These are phyloP conservation scores for Diadema setosum DNA, from an alignment of 35 echinoderm and acorn worm species.

Conservation along the genomic window DNA sequence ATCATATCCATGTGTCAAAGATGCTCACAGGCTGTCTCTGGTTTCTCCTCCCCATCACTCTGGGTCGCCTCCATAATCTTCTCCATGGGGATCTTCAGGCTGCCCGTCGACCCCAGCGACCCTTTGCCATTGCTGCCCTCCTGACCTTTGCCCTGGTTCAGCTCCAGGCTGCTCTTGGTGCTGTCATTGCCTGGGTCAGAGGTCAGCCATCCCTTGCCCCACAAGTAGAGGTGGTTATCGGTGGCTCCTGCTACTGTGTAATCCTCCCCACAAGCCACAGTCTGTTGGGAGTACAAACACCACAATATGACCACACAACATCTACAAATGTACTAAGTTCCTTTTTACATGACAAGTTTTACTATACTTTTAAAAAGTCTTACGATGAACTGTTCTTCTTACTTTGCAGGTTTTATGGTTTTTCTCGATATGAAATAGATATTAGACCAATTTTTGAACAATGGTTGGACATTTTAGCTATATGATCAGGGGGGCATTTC, in stretches of 20 bases:
- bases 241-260: constrained; percentile 87
- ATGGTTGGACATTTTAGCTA: too few species aligned
- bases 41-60: background rate
- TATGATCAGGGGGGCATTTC: too few species aligned
- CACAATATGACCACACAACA: too few species aligned
- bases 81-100: background rate
- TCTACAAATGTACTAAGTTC: too few species aligned
- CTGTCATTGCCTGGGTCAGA: constrained; percentile 57
- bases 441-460: too few species aligned
- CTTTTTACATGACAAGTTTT: too few species aligned
- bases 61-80: background rate
- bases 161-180: constrained; percentile 76
- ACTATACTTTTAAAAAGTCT: too few species aligned
- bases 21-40: background rate
- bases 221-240: constrained; percentile 76
- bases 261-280: constrained; percentile 78
- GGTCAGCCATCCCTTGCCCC: constrained; percentile 72
- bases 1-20: background rate
- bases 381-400: too few species aligned
- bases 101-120: constrained; percentile 45
- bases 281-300: constrained; percentile 31
- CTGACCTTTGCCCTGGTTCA: constrained; percentile 1
- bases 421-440: too few species aligned
- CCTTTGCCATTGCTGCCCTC: constrained; percentile 6
- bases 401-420: too few species aligned